Evolutionary conservation across 2,888 invertebrate genomes (phyloP).

Genomic region (Drosophila anomalipes): DNA sequence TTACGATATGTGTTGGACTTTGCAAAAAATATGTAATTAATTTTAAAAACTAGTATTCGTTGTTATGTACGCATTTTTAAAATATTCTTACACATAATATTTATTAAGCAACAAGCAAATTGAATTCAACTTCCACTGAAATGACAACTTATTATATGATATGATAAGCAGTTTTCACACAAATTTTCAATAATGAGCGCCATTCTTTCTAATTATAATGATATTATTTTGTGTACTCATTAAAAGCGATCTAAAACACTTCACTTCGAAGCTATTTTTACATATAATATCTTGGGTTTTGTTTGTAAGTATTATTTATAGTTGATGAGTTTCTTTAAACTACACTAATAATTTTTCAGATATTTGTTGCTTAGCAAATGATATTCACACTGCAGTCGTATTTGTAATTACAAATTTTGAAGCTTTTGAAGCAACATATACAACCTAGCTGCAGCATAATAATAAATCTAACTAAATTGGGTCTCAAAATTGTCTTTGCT

Average conservation of each 20-base stretch:
- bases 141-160: slow-evolving; percentile 32
- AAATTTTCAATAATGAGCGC: slow-evolving; percentile 57
- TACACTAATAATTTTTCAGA: slow-evolving; percentile 2
- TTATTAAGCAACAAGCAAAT: background rate
- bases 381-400: slow-evolving; percentile 32
- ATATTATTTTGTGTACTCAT: slow-evolving; percentile 15
- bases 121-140: background rate
- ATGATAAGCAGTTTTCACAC: slow-evolving; percentile 28
- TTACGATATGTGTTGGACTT: slow-evolving; percentile 37
- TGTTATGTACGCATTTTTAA: slow-evolving; percentile 1
- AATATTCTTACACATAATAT: slow-evolving; percentile 1
- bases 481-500: slow-evolving; percentile 39
- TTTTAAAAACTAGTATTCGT: slow-evolving; percentile 39
- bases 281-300: slow-evolving; percentile 20
- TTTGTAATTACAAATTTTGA: slow-evolving; percentile 10
- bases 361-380: slow-evolving; percentile 38
- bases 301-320: slow-evolving; percentile 5
- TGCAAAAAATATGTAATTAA: slow-evolving; percentile 9
- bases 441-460: slow-evolving; percentile 42
- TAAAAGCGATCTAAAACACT: slow-evolving; percentile 14
- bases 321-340: slow-evolving; percentile 2
- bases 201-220: slow-evolving; percentile 1
- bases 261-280: slow-evolving; percentile 11
- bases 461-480: slow-evolving; percentile 18
- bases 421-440: slow-evolving; percentile 55